Evolutionary conservation across 1,140 invertebrate genomes (phyloP), one percentile per base, ranked within the genome.

Genomic region (Thaumatotibia leucotreta): DNA sequence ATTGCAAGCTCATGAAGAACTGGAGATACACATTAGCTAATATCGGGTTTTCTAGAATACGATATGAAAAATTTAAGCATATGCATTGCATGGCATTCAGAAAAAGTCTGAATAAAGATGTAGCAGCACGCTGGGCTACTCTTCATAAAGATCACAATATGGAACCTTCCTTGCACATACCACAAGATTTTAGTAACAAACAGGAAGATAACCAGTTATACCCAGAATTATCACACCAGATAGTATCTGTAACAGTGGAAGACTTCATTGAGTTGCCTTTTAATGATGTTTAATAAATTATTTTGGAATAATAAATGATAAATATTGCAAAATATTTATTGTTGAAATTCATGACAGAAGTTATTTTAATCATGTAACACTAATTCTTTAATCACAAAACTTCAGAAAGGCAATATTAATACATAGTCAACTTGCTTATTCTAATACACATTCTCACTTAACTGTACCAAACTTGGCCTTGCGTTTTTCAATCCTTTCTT

Each of bases 51-150:
- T 92, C 93, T 67, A 92, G 96, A 69, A 94, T 97, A 31, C 93
- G 93, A 66, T 97, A 97, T 90, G 95, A 97, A 80, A 99, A 99
- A 90, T 89, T 96, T 52, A 93, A 93, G 33, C 96, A 98, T 80
- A 91, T 98, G 70, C 97, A 98, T 89, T 98, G 97, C 80, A 95
- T 98, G 93, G 94, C 94, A 2, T 98, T 97, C 89, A 92, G 96
- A 64, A 98, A 98, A 86, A 92, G 93, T 78, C 83, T 93, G 45
- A 83, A 91, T 72, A 89, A 89, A 68, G 75, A 92, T 45, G 88
- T 95, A 31, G 91, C 95, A 5, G 68, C 79, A 39, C 90, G 94
- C 77, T 95, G 94, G 95, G 93, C 93, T 50, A 66, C 61, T 20
- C 58, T 91, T 63, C 76, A 87, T 64, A 80, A 80, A 70, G 76